Percentiles rank a stretch among this genome's conserved stretches.
These are phyloP conservation scores for Salvator merianae DNA, from an alignment of 2,113 vertebrate genomes.

Conservation along the genomic window DNA sequence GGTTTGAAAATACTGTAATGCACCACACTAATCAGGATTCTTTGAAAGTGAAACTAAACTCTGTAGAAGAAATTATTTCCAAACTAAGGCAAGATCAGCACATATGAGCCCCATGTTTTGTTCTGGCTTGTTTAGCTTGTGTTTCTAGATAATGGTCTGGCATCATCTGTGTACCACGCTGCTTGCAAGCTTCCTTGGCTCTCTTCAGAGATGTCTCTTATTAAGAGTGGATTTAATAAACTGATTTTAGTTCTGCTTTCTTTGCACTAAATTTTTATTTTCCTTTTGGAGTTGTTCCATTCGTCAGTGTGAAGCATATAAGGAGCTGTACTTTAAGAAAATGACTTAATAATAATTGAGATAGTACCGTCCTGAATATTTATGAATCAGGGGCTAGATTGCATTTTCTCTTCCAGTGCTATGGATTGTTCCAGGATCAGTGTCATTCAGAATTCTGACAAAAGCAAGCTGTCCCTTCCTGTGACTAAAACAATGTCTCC, in stretches of 20 bases:
- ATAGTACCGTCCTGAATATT: neutral
- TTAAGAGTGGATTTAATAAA: neutral
- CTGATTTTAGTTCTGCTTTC: neutral
- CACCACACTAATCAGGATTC: neutral
- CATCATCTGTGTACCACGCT: neutral
- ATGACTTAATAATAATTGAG: neutral
- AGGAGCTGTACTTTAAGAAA: neutral
- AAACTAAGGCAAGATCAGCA: too few relatives aligned
- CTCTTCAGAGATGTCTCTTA: neutral
- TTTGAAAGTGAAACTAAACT: neutral
- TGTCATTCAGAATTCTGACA: neutral
- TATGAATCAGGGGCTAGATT: neutral
- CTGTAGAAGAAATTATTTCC: neutral
- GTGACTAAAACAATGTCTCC: neutral
- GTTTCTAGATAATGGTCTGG: neutral
- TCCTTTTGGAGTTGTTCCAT: neutral
- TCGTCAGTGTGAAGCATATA: neutral
- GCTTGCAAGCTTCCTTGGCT: neutral
- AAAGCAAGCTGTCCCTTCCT: neutral
- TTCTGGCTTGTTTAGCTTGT: neutral
- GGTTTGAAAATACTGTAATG: too few relatives aligned
- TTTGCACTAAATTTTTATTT: neutral
- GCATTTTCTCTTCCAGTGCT: neutral
- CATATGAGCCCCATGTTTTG: neutral
- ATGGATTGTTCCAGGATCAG: neutral